Conservation (phyloP, 2,888 invertebrate species). For the Pheosia gnoma region DNA sequence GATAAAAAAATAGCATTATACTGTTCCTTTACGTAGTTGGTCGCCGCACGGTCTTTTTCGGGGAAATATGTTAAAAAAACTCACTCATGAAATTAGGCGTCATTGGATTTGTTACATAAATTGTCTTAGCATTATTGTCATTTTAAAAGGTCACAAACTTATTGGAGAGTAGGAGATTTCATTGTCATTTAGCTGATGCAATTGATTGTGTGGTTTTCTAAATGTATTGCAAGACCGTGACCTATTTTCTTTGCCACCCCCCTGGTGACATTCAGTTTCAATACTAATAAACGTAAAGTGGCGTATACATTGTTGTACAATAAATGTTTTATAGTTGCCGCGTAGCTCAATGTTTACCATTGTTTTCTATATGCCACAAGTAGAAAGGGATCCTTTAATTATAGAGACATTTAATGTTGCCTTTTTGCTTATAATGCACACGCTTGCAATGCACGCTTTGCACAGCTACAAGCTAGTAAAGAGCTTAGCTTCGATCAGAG, state of each 20-base stretch:
- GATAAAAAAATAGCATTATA: no score
- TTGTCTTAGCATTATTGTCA: no score
- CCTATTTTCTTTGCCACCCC: conserved; percentile 57
- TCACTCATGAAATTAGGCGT: no score
- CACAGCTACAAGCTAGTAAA: background rate
- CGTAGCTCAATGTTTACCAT: conserved; percentile 41
- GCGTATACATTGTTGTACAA: conserved; percentile 54
- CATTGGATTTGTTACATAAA: no score
- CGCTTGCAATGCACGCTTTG: no score
- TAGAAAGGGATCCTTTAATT: conserved; percentile 30
- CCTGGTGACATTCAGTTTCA: conserved; percentile 58
- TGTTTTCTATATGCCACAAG: conserved; percentile 39
- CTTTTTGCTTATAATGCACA: conserved; percentile 23
- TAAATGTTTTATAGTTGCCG: conserved; percentile 43
- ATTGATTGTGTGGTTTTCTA: conserved; percentile 40
- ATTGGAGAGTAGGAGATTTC: background rate
- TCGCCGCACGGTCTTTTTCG: no score
- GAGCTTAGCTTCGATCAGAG: background rate
- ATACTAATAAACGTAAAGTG: conserved; percentile 54
- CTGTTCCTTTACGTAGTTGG: no score
- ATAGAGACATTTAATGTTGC: conserved; percentile 24
- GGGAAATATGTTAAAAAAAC: no score
- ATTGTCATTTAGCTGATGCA: conserved; percentile 15
- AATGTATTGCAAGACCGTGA: conserved; percentile 71
- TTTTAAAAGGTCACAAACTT: background rate